Evolutionary conservation across 1,140 invertebrate species (phyloP).

Genomic region (Coptotermes formosanus): DNA sequence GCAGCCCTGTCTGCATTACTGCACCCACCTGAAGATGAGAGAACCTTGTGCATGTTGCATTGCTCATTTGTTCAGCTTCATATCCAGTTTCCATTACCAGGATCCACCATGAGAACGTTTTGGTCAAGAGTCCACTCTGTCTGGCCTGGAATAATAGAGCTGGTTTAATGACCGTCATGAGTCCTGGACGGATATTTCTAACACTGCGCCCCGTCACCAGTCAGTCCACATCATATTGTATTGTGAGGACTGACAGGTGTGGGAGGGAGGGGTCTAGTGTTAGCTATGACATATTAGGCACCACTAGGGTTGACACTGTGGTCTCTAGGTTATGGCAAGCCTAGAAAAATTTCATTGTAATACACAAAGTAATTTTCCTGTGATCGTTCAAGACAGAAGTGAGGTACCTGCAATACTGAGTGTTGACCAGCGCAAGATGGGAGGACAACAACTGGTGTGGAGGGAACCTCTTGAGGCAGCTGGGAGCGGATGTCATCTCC

Average conservation of each 20-base stretch:
- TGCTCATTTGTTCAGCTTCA: neutral
- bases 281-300: no score
- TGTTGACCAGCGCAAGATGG: neutral
- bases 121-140: neutral
- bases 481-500: neutral
- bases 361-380: no score
- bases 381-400: neutral
- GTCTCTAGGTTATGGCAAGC: no score
- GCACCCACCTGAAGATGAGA: neutral
- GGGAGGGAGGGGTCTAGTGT: no score
- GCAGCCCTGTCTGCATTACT: no score
- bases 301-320: no score
- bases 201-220: no score
- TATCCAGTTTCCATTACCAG: neutral
- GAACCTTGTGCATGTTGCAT: neutral
- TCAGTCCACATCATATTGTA: no score
- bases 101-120: neutral
- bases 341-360: no score
- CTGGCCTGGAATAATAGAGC: neutral
- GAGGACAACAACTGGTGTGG: neutral
- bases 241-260: no score
- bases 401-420: neutral
- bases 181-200: no score
- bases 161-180: no score
- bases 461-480: neutral